phyloP scores from a whole-genome alignment of 2,888 invertebrate species.

The Malacosoma neustria region DNA sequence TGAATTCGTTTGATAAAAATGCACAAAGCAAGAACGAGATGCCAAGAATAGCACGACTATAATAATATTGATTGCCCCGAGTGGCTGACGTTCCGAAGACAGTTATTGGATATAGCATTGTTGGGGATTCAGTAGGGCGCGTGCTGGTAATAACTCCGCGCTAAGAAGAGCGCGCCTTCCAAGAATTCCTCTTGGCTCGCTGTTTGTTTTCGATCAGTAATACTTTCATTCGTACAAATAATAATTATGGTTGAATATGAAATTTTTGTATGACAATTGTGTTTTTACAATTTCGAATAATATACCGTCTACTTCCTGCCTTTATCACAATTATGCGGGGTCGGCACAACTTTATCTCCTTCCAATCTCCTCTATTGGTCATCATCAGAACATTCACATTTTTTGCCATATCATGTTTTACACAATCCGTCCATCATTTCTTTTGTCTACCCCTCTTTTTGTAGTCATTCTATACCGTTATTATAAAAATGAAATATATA shows the following conservation, averaged over 20 bases:
- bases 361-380: too few relatives aligned
- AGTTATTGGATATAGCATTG: conserved; percentile 40
- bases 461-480: too few relatives aligned
- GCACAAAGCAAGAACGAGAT: neutral
- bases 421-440: too few relatives aligned
- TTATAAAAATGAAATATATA: too few relatives aligned
- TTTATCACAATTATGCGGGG: too few relatives aligned
- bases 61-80: neutral
- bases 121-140: conserved; percentile 31
- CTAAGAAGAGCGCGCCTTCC: conserved; percentile 2
- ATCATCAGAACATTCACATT: too few relatives aligned
- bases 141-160: conserved; percentile 12
- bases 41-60: neutral
- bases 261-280: too few relatives aligned
- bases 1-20: neutral
- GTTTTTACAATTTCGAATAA: too few relatives aligned
- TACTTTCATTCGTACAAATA: neutral
- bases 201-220: neutral
- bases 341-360: too few relatives aligned
- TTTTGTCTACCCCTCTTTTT: too few relatives aligned
- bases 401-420: too few relatives aligned
- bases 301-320: too few relatives aligned
- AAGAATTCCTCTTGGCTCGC: conserved; percentile 5
- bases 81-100: conserved; percentile 9
- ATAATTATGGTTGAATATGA: neutral